Base-by-base conservation (phyloP, 2,113 vertebrate species). In the Stigmatopora nigra region DNA sequence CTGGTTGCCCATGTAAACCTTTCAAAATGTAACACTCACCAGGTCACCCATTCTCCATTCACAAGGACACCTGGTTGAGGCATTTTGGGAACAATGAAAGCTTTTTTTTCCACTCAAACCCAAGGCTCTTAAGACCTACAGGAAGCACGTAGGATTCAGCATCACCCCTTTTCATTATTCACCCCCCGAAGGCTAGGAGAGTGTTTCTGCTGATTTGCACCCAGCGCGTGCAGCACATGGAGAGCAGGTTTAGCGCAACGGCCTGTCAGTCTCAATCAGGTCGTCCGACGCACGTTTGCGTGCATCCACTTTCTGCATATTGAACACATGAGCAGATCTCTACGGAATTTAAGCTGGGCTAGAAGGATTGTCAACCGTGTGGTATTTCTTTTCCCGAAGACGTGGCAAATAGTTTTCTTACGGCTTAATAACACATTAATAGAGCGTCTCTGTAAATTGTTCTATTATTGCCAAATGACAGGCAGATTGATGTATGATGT, bases 1-100 rank as follows among this genome's bases (percentile, higher is more conserved):
- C 25, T 7, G 13, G 25, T 57, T 67, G 31, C 57, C 48, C 51
- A 58, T 17, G 56, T 46, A 31, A 63, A 56, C 57, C 46, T 60
- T 66, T 83, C 20, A 64, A 52, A 71, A 48, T 59, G 13, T 72
- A 79, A 86, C 78, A 71, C 81, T 80, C 56, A 67, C 79, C 80
- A 85, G 80, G 76, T 61, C 52, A 19, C 36, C 17, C 2, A 60
- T 68, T 66, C 15, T 67, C 47, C 8, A 57, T 73, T 71, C 68
- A 76, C 81, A 70, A 85, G 78, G 77, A 73, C 73, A 78, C 56
- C 19, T 38, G 48, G 65, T 68, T 62, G 56, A 58, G 48, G 48
- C 38, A 16, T 1, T 67, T 71, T 65, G 16, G 67, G 75, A 68
- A 78, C 77, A 78, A 70, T 69, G 60, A 69, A 80, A 75, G 76